A percentile compares a stretch with the other conserved stretches of the same genome.
Evolutionary conservation across 2,797 vertebrate genomes (phyloP).

Genomic region (Champsocephalus esox): DNA sequence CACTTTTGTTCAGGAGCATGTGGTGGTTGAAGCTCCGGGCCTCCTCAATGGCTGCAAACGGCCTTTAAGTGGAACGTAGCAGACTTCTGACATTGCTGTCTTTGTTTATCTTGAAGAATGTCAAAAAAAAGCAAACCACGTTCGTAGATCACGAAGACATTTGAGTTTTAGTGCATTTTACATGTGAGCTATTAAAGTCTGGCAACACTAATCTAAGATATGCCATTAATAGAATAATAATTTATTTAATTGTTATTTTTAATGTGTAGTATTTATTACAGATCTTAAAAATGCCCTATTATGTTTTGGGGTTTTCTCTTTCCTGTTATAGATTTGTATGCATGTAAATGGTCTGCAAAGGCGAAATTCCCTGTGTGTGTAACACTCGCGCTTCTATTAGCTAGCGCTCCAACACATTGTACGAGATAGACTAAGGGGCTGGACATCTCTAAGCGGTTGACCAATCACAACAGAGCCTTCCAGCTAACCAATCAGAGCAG

Average conservation of each 20-base stretch:
- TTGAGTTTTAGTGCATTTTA: background rate
- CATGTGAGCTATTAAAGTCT: background rate
- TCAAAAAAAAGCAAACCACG: background rate
- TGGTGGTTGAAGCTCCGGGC: slow-evolving; percentile 46
- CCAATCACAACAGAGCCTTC: too few species aligned
- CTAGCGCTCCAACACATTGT: too few species aligned
- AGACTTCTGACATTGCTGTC: slow-evolving; percentile 22
- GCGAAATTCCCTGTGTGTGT: too few species aligned
- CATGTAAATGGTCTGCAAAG: too few species aligned
- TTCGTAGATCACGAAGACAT: slow-evolving; percentile 1
- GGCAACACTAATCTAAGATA: too few species aligned
- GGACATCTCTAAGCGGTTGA: too few species aligned
- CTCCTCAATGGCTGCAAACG: slow-evolving; percentile 54
- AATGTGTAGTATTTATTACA: slow-evolving; percentile 7
- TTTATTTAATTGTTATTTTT: background rate
- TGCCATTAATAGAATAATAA: too few species aligned
- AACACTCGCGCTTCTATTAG: too few species aligned
- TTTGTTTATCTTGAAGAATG: slow-evolving; percentile 33
- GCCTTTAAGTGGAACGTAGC: slow-evolving; percentile 29
- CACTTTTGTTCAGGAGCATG: slow-evolving; percentile 73
- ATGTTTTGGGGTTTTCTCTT: too few species aligned
- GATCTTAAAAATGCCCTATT: background rate
- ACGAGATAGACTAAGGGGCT: too few species aligned
- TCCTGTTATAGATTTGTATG: too few species aligned
- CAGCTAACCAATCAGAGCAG: too few species aligned